phyloP scores from a whole-genome alignment of 2,888 invertebrate genomes.

The Halictus ligatus region DNA sequence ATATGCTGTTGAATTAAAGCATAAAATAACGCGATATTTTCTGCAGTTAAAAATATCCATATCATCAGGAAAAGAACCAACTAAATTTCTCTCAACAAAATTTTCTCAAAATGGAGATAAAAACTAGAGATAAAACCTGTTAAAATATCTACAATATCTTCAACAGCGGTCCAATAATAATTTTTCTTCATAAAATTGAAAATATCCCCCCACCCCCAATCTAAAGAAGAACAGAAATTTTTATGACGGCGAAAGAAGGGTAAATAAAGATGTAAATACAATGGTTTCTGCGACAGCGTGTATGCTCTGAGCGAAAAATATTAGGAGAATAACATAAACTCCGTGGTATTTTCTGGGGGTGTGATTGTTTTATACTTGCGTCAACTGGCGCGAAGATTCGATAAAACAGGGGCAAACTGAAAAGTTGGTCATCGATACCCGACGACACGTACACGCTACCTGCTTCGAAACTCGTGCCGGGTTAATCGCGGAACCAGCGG shows the following conservation, averaged over 20 bases:
- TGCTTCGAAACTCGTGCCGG: slow-evolving; percentile 65
- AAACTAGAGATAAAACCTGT: too few species aligned
- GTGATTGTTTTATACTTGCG: neutral
- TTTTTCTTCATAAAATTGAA: neutral
- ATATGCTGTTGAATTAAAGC: neutral
- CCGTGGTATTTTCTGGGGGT: too few species aligned
- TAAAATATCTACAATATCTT: neutral
- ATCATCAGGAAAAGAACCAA: neutral
- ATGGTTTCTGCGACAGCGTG: neutral
- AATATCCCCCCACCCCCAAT: neutral
- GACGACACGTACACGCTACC: slow-evolving; percentile 48
- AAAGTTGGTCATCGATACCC: slow-evolving; percentile 42
- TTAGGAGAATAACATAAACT: neutral
- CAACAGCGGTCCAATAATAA: neutral
- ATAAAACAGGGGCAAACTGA: neutral
- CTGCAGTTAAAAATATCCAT: neutral
- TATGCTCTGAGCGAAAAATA: neutral
- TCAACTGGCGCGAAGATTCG: neutral
- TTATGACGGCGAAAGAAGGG: neutral
- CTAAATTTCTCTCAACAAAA: neutral
- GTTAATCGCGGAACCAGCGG: slow-evolving; percentile 69
- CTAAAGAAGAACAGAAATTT: neutral
- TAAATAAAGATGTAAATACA: neutral
- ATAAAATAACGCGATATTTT: neutral
- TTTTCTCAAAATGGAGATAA: neutral